A percentile compares a stretch with the other conserved stretches of the same genome.
Conservation (phyloP, 2,888 invertebrate genomes). For the Epinotia nisella region DNA sequence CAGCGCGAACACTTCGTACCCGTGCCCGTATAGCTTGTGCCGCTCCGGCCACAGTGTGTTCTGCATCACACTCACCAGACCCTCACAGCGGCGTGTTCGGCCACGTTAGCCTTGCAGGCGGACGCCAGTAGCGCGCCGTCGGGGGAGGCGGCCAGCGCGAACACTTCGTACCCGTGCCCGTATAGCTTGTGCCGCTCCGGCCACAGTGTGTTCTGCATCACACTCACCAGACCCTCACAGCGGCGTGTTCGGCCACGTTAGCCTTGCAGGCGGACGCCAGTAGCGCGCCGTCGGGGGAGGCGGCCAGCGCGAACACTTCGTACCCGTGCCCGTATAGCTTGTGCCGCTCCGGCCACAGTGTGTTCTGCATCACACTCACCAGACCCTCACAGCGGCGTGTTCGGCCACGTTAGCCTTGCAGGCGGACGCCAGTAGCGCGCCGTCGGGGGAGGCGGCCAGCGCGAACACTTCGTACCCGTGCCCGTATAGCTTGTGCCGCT, state of each 20-base stretch:
- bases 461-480: too few relatives aligned
- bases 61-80: conserved; percentile 51
- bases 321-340: conserved; percentile 99
- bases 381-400: too few relatives aligned
- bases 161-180: conserved; percentile 98
- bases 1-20: conserved; percentile 95
- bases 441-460: too few relatives aligned
- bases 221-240: conserved; percentile 93
- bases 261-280: conserved; percentile 96
- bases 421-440: too few relatives aligned
- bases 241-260: conserved; percentile 91
- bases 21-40: conserved; percentile 98
- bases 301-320: conserved; percentile 93
- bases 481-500: too few relatives aligned
- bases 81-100: too few relatives aligned
- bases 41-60: conserved; percentile 92
- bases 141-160: conserved; percentile 87
- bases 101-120: too few relatives aligned
- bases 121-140: too few relatives aligned
- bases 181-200: conserved; percentile 96
- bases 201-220: conserved; percentile 89
- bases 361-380: conserved; percentile 72
- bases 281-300: conserved; percentile 88
- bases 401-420: too few relatives aligned
- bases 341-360: conserved; percentile 97